Evolutionary conservation across 2,888 invertebrate genomes (phyloP).

Genomic region (Tenthredo notha): DNA sequence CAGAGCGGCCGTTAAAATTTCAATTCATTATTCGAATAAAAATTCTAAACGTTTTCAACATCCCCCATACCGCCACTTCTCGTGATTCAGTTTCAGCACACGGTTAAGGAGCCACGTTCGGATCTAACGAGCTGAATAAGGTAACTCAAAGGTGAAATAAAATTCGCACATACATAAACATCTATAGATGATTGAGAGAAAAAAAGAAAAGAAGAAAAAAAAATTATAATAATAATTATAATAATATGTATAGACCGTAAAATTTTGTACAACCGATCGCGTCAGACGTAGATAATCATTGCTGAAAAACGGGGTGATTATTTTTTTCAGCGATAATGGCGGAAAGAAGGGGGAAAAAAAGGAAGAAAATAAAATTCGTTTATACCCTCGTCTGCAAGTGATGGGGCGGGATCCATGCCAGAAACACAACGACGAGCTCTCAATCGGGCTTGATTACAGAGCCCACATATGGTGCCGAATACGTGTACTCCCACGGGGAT

Average conservation of each 20-base stretch:
- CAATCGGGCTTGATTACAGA: slow-evolving; percentile 49
- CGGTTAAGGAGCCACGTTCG: not conserved
- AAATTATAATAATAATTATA: not conserved
- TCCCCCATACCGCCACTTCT: not conserved
- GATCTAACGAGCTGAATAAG: slow-evolving; percentile 17
- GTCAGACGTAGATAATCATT: not conserved
- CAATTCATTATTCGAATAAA: not conserved
- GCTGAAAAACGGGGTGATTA: not conserved
- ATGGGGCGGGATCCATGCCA: slow-evolving; percentile 26
- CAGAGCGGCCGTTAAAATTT: not conserved
- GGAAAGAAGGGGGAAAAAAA: not conserved
- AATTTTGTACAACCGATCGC: not conserved
- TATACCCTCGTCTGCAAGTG: slow-evolving; percentile 19
- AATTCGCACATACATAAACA: not conserved
- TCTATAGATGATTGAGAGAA: not conserved
- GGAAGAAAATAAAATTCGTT: not conserved
- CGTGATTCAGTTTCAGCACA: slow-evolving; percentile 7
- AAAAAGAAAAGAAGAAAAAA: not conserved
- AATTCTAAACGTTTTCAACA: slow-evolving; percentile 10
- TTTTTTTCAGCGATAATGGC: not conserved
- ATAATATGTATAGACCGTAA: too few species aligned
- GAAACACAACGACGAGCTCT: slow-evolving; percentile 36
- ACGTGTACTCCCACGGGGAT: slow-evolving; percentile 35
- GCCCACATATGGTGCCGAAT: slow-evolving; percentile 45
- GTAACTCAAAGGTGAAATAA: slow-evolving; percentile 35